These are phyloP conservation scores for Drosophila elegans DNA, from an alignment of 1,140 invertebrate species.

Conservation along the genomic window DNA sequence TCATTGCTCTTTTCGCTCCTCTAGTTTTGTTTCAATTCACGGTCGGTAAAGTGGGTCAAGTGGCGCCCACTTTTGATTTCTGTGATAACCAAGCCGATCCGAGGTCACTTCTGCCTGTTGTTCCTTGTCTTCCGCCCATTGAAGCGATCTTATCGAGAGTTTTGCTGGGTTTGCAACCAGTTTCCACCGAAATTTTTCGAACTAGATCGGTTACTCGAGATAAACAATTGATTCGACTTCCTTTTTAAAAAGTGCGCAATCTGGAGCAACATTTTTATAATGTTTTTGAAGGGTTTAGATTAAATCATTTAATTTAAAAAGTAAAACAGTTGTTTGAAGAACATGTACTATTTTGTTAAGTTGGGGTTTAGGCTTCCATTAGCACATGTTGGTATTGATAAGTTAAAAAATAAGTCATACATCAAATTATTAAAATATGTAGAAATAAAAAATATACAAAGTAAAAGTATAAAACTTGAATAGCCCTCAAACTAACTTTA, in stretches of 20 bases:
- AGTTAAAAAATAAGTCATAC: no score
- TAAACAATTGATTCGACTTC: slow-evolving; percentile 48
- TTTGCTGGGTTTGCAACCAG: slow-evolving; percentile 24
- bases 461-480: no score
- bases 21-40: slow-evolving; percentile 29
- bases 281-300: background rate
- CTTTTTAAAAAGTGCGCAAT: slow-evolving; percentile 19
- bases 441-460: no score
- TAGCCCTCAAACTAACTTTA: no score
- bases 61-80: slow-evolving; percentile 79
- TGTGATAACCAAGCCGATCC: slow-evolving; percentile 71
- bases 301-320: background rate
- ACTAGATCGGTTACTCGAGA: slow-evolving; percentile 44
- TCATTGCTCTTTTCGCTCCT: slow-evolving; percentile 12
- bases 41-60: slow-evolving; percentile 65
- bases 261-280: slow-evolving; percentile 16
- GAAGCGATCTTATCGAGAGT: slow-evolving; percentile 43
- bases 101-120: slow-evolving; percentile 46
- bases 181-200: slow-evolving; percentile 33
- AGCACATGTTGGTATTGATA: no score
- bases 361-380: no score
- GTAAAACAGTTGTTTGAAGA: no score
- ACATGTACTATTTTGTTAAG: no score
- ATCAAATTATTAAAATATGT: no score
- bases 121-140: slow-evolving; percentile 48